Evolutionary conservation across 53 echinoderm and acorn worm species (phyloP), one percentile per base, ranked within the genome.

Genomic region (Paelopatides confundens): DNA sequence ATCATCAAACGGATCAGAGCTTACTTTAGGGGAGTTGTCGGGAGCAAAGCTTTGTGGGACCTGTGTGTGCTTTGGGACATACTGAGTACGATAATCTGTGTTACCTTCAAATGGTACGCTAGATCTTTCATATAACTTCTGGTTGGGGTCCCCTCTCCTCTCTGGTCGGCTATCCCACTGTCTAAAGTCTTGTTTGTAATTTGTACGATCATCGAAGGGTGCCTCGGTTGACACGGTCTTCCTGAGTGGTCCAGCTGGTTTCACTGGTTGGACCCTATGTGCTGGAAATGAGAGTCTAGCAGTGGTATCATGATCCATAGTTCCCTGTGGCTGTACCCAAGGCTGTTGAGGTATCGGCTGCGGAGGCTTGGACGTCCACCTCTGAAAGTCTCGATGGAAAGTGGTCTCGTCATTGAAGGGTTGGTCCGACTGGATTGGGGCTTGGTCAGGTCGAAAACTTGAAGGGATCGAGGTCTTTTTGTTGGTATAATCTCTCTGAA

Each of bases 371-470:
- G 89, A 78, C 14, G 95, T 89, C 95, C 95, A 99, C 82, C 88
- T 82, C 84, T 91, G 92, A 82, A 84, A 99, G 69, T 95, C 94
- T 32, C 89, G 64, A 69, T 88, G 90, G 88, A 96, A 99, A 29
- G 99, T 99, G 15, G 95, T 99, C 85, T 90, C 90, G 77, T 99
- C 99, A 17, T 96, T 95, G 67, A 99, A 98, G 2, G 99, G 99
- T 35, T 91, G 94, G 74, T 98, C 94, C 4, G 94, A 99, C 77
- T 90, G 90, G 38, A 96, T 14, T 2, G 99, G 94, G 3, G 88
- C 87, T 26, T 89, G 85, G 76, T 90, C 91, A 2, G 99, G 99
- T 47, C 94, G 95, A 86, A 94, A 99, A 90, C 94, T 99, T 21
- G 92, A 78, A 3, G 94, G 90, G 21, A 88, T 68, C 39, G 76